Percentiles rank a stretch among this genome's conserved stretches.
Conservation (phyloP, 2,888 invertebrate genomes). For the Chloroclystis v-ata region DNA sequence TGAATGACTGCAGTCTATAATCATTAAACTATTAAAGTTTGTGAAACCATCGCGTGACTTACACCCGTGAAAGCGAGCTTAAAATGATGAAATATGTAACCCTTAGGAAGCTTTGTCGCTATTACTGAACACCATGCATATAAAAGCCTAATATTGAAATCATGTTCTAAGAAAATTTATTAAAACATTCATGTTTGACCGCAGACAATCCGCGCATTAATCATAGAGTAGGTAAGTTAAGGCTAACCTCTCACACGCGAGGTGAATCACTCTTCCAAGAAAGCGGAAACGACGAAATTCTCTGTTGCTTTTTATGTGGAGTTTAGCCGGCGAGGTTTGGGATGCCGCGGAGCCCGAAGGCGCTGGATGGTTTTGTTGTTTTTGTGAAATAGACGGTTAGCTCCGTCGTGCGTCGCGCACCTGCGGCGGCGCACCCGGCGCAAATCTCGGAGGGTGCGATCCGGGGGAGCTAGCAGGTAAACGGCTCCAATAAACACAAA, state of each 20-base stretch:
- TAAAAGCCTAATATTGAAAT: slow-evolving; percentile 53
- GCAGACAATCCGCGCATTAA: slow-evolving; percentile 62
- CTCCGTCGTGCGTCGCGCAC: slow-evolving; percentile 62
- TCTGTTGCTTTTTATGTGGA: slow-evolving; percentile 55
- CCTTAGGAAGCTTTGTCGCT: slow-evolving; percentile 46
- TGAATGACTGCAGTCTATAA: slow-evolving; percentile 19
- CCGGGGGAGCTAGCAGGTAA: slow-evolving; percentile 62
- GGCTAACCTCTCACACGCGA: slow-evolving; percentile 48
- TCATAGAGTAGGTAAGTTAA: slow-evolving; percentile 44
- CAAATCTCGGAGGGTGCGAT: slow-evolving; percentile 66
- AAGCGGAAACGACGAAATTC: slow-evolving; percentile 74
- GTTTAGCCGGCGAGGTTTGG: slow-evolving; percentile 42
- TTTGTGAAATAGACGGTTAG: slow-evolving; percentile 58
- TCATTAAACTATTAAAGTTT: slow-evolving; percentile 41
- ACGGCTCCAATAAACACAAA: slow-evolving; percentile 40
- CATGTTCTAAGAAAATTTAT: slow-evolving; percentile 50
- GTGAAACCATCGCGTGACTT: slow-evolving; percentile 56
- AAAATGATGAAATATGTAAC: slow-evolving; percentile 56
- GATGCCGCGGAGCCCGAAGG: slow-evolving; percentile 45
- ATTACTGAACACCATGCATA: slow-evolving; percentile 36
- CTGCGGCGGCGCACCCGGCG: slow-evolving; percentile 69
- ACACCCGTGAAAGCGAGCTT: slow-evolving; percentile 55
- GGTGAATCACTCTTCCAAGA: slow-evolving; percentile 72
- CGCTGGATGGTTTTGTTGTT: slow-evolving; percentile 44
- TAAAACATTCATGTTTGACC: slow-evolving; percentile 54